phyloP scores from a whole-genome alignment of 2,113 vertebrate genomes.

The Cynoglossus semilaevis region DNA sequence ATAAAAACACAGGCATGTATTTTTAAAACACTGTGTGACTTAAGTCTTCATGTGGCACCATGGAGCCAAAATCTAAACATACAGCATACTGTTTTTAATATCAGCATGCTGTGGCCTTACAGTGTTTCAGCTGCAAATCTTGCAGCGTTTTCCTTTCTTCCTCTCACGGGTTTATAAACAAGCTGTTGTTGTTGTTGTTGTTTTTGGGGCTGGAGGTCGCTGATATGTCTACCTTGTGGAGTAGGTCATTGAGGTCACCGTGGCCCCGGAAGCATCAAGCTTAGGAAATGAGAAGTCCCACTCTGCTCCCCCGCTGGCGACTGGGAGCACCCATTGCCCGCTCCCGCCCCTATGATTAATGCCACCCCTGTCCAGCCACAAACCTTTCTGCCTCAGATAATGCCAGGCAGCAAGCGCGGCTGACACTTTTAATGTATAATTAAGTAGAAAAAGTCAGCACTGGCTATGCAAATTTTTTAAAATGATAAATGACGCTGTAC shows the following conservation, averaged over 20 bases:
- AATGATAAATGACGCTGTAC: constrained; percentile 99
- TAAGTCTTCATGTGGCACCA: no score
- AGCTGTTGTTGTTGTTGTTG: constrained; percentile 51
- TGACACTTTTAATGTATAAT: constrained; percentile 99
- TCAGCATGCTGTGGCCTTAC: neutral
- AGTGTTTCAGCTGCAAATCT: constrained; percentile 22
- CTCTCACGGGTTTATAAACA: constrained; percentile 60
- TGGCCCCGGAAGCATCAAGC: constrained; percentile 79
- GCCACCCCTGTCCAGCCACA: constrained; percentile 97
- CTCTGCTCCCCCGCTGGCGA: constrained; percentile 88
- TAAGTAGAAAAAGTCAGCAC: constrained; percentile 99
- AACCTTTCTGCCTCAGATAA: constrained; percentile 99
- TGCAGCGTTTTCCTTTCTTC: constrained; percentile 27
- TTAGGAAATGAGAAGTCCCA: constrained; percentile 79
- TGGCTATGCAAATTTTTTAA: constrained; percentile 99
- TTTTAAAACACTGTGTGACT: no score
- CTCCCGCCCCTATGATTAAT: constrained; percentile 96
- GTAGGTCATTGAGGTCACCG: constrained; percentile 86
- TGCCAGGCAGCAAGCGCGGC: constrained; percentile 97
- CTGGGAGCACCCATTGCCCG: constrained; percentile 82
- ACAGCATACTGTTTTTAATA: neutral
- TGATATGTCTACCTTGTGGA: constrained; percentile 87
- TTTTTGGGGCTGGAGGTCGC: constrained; percentile 84
- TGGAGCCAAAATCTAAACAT: neutral
- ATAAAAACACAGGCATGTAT: no score